phyloP scores from a whole-genome alignment of 2,797 vertebrate species.

The Acanthornis magna region DNA sequence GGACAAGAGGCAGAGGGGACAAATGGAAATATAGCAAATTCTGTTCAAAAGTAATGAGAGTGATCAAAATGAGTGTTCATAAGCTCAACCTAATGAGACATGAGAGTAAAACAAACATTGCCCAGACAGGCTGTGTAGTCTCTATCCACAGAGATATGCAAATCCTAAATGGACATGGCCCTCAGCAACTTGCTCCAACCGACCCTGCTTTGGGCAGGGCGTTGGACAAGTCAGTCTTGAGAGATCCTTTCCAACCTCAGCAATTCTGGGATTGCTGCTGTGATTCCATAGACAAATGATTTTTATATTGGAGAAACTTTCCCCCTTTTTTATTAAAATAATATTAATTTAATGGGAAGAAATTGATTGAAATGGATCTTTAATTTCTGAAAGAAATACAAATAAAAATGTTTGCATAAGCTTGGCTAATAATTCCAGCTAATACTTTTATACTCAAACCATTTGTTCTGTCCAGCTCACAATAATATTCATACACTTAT shows the following conservation, averaged over 20 bases:
- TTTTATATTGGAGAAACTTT: background rate
- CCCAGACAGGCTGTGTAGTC: background rate
- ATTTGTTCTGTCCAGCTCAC: background rate
- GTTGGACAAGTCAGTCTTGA: background rate
- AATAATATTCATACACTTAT: background rate
- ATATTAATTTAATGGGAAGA: background rate
- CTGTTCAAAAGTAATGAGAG: background rate
- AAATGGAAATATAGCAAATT: background rate
- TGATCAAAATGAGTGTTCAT: background rate
- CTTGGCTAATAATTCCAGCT: background rate
- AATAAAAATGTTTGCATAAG: background rate
- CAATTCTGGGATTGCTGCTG: background rate
- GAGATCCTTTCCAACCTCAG: background rate
- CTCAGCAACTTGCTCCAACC: background rate
- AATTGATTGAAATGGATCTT: background rate
- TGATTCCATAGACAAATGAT: background rate
- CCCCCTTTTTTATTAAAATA: background rate
- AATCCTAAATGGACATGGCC: background rate
- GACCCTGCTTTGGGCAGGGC: background rate
- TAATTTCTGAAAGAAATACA: background rate
- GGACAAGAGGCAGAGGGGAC: background rate
- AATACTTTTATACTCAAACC: background rate
- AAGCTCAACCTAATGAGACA: background rate
- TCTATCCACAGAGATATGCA: background rate
- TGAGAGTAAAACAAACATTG: background rate